Conservation (phyloP, 2,888 invertebrate genomes). For the Megalurothrips usitatus region DNA sequence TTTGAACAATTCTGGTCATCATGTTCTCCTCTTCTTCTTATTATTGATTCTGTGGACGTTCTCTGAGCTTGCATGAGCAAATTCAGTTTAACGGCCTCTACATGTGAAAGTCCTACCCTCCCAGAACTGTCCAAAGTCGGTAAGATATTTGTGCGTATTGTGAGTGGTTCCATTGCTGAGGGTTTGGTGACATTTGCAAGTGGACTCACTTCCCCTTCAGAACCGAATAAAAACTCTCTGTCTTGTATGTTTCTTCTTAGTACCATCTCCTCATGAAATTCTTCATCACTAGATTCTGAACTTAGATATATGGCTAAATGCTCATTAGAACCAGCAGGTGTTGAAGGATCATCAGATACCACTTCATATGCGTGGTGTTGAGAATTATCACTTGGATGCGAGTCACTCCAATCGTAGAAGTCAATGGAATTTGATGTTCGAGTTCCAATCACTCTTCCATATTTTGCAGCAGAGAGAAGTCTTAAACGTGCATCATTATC, state of each 20-base stretch:
- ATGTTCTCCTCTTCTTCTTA: background rate
- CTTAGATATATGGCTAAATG: background rate
- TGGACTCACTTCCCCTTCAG: background rate
- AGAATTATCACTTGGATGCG: background rate
- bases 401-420: background rate
- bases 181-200: background rate
- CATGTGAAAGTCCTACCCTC: background rate
- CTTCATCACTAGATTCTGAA: conserved; percentile 5
- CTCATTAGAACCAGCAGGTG: background rate
- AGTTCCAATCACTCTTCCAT: conserved; percentile 16
- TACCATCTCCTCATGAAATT: background rate
- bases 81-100: conserved; percentile 1
- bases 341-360: background rate
- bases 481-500: conserved; percentile 40
- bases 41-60: background rate
- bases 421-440: background rate
- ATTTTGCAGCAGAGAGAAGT: conserved; percentile 32
- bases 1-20: background rate
- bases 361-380: conserved; percentile 9
- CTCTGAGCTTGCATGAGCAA: background rate
- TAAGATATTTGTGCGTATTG: background rate
- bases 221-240: conserved; percentile 7
- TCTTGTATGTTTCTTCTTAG: background rate
- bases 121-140: background rate
- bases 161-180: background rate